Base-by-base conservation (phyloP, 2,113 vertebrate species). In the Sceloporus undulatus region DNA sequence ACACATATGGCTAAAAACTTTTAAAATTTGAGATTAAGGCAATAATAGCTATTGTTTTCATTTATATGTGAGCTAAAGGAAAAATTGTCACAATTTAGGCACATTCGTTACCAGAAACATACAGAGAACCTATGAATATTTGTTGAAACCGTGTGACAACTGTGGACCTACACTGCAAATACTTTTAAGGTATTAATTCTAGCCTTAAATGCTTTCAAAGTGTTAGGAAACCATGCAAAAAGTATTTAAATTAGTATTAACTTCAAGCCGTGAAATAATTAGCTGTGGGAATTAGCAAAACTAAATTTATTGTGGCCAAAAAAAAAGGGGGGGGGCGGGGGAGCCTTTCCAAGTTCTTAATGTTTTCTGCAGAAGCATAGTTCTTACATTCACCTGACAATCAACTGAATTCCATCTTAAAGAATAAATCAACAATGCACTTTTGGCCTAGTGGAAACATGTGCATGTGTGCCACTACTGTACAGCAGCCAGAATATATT, bases 401-500 rank as follows among this genome's bases (percentile, higher is more conserved):
- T 90, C 90, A 56, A 25, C 75, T 66, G 62, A 74, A 91, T 9
- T 82, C 14, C 52, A 62, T 87, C 54, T 38, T 54, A 70, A 79
- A 75, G 73, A 54, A 76, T 54, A 54, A 89, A 75, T 29, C 70
- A 65, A 27, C 85, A 34, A 86, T 75, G 70, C 4, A 4, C 23
- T 0, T 1, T 3, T 7, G 27, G 25, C 90, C 82, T 87, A 29
- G 16, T 87, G 79, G 88, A 77, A 75, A 5, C 14, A n/a, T 25
- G 9, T 74, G 0, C 29, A 2, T 19, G 40, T 5, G 66, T 88
- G 85, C 85, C 65, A 76, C 85, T 9, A 71, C 62, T 71, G 23
- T 19, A 74, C 48, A 2, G 76, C 81, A 73, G 23, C 3, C n/a
- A 84, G 75, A 90, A 94, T 91, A 87, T 90, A 86, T 91, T 59